Conservation (phyloP, 2,113 vertebrate species). For the Noctilio leporinus region DNA sequence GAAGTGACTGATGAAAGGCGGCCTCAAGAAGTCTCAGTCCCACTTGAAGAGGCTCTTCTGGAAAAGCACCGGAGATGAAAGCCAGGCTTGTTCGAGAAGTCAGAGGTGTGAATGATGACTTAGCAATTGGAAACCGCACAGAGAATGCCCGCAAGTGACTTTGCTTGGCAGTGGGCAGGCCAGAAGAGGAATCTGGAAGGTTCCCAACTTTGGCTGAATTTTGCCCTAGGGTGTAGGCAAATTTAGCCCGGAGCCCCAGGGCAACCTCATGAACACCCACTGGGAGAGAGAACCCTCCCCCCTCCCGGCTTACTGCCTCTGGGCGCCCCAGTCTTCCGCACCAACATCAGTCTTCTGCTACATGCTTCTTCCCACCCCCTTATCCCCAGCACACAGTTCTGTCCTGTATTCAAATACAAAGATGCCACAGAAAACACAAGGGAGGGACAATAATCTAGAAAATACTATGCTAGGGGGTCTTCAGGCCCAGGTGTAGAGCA, state of each 20-base stretch:
- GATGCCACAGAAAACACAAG: background rate
- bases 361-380: background rate
- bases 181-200: background rate
- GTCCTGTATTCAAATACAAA: background rate
- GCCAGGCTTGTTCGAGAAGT: background rate
- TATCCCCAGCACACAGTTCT: background rate
- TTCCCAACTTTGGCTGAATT: background rate
- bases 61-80: background rate
- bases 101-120: background rate
- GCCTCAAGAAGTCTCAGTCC: background rate
- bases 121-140: background rate
- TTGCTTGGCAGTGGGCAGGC: background rate
- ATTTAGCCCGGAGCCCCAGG: background rate
- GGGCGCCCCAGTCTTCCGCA: fast-evolving
- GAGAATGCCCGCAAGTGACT: background rate
- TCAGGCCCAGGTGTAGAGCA: background rate
- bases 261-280: background rate
- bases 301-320: background rate
- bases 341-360: background rate
- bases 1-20: background rate
- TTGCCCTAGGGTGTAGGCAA: background rate
- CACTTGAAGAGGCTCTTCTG: background rate
- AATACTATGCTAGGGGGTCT: background rate
- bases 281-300: background rate
- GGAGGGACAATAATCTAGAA: background rate